Evolutionary conservation across 2,888 invertebrate genomes (phyloP).

Genomic region (Ctena decussata): DNA sequence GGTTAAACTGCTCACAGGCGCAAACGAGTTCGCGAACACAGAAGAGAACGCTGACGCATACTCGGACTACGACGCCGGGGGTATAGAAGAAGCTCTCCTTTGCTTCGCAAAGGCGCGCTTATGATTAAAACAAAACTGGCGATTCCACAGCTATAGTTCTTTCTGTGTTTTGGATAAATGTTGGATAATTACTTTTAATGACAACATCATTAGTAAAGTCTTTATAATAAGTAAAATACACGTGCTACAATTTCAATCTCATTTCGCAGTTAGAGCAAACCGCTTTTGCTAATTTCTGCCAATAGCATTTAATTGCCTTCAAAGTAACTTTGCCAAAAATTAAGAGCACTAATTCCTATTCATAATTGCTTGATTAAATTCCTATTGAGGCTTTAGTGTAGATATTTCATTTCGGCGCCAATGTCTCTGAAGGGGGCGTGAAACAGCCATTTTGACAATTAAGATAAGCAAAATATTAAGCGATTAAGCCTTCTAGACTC

Average conservation of each 20-base stretch:
- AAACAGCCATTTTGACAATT: conserved; percentile 3
- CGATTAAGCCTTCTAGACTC: conserved; percentile 3
- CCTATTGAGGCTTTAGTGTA: conserved; percentile 7
- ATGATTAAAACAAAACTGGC: too few species aligned
- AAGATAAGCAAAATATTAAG: conserved; percentile 5
- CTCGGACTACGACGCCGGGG: too few species aligned
- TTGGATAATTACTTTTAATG: neutral
- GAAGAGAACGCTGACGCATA: too few species aligned
- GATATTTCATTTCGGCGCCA: conserved; percentile 9
- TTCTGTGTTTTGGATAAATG: too few species aligned
- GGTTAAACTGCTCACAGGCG: too few species aligned
- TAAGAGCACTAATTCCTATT: conserved; percentile 9
- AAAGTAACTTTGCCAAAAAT: conserved; percentile 10
- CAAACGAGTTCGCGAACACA: too few species aligned
- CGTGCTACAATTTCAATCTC: neutral
- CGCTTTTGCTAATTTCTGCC: neutral
- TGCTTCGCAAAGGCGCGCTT: too few species aligned
- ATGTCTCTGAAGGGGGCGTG: conserved; percentile 1
- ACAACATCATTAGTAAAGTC: neutral
- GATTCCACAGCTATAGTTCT: too few species aligned
- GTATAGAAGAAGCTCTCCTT: too few species aligned
- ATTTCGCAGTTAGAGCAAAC: neutral
- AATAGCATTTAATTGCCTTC: conserved; percentile 1
- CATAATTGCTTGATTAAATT: conserved; percentile 8
- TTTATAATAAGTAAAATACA: neutral